A percentile compares a stretch with the other conserved stretches of the same genome.
These are phyloP conservation scores for Cephus nigrinus DNA, from an alignment of 2,888 invertebrate genomes.

Conservation along the genomic window DNA sequence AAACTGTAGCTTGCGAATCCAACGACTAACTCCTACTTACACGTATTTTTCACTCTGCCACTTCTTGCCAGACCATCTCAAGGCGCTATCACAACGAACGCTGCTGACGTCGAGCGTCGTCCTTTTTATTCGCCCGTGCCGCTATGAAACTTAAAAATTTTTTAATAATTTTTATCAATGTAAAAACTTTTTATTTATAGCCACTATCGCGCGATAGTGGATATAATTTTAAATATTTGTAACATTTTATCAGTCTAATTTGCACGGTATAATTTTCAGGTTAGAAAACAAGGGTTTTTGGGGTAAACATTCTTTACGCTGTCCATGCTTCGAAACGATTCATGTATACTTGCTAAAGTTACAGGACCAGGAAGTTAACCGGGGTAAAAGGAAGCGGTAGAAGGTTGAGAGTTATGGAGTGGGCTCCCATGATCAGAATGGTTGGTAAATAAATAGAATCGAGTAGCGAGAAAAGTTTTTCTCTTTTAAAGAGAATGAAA, in stretches of 20 bases:
- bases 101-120: slow-evolving; percentile 19
- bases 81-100: slow-evolving; percentile 25
- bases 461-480: background rate
- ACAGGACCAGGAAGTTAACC: background rate
- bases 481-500: background rate
- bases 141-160: background rate
- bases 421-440: background rate
- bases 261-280: background rate
- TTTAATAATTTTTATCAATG: background rate
- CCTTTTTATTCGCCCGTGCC: background rate
- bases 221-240: background rate
- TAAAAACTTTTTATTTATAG: background rate
- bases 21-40: background rate
- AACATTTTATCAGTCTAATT: background rate
- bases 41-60: slow-evolving; percentile 24
- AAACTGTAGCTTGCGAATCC: background rate
- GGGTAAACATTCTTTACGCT: background rate
- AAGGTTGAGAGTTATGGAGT: background rate
- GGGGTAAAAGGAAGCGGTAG: background rate
- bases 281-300: background rate
- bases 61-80: slow-evolving; percentile 17
- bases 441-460: background rate
- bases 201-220: background rate
- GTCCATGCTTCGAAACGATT: background rate
- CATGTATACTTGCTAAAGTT: background rate